Conservation (phyloP, 1,140 invertebrate species). For the Drosophila tsacasi region DNA sequence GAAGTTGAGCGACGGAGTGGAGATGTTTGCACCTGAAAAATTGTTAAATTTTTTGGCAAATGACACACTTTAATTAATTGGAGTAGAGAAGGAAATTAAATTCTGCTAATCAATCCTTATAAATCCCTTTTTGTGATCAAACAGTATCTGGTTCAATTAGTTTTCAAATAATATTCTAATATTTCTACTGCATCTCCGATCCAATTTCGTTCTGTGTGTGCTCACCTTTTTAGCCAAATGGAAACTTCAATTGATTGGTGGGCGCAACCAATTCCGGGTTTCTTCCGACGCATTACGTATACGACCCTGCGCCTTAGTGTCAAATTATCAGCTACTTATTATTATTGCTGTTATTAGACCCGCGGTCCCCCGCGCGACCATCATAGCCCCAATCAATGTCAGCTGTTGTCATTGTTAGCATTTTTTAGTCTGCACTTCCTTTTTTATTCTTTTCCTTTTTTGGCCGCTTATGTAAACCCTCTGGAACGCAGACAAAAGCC, state of each 20-base stretch:
- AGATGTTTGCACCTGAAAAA: conserved; percentile 21
- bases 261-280: conserved; percentile 8
- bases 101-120: too few species aligned
- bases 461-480: conserved; percentile 48
- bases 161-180: too few species aligned
- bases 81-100: neutral
- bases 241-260: conserved; percentile 13
- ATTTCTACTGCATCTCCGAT: neutral
- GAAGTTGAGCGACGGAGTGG: conserved; percentile 11
- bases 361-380: conserved; percentile 1
- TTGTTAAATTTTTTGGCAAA: neutral
- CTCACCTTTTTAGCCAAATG: conserved; percentile 12
- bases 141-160: neutral
- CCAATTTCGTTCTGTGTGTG: neutral
- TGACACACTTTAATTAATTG: conserved; percentile 4
- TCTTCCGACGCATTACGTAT: conserved; percentile 39
- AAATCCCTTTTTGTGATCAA: neutral
- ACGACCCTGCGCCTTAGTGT: conserved; percentile 45
- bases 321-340: conserved; percentile 59
- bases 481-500: conserved; percentile 60
- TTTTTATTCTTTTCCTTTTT: neutral
- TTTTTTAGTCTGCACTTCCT: conserved; percentile 29
- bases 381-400: conserved; percentile 55
- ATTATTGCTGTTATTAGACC: conserved; percentile 51
- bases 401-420: conserved; percentile 62